A percentile compares a stretch with the other conserved stretches of the same genome.
Evolutionary conservation across 2,888 invertebrate genomes (phyloP).

Genomic region (Melanostoma mellinum): DNA sequence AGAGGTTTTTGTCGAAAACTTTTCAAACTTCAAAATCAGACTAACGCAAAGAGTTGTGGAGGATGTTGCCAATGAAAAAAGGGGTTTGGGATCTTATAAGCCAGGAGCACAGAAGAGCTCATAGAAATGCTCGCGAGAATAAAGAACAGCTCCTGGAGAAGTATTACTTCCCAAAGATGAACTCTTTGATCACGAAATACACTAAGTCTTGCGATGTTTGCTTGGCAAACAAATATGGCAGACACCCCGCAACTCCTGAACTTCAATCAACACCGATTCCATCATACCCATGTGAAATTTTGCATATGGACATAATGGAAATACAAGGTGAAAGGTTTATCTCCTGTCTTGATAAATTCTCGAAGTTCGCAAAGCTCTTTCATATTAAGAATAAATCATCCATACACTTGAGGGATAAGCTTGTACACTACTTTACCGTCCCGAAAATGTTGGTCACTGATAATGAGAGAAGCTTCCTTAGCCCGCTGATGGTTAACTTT

Average conservation of each 20-base stretch:
- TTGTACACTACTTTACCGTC: conserved; percentile 11
- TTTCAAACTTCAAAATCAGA: conserved; percentile 29
- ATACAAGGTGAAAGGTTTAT: conserved; percentile 18
- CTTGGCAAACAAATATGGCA: too few species aligned
- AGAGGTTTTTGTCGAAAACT: conserved; percentile 14
- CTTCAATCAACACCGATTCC: too few species aligned
- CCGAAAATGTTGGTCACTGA: conserved; percentile 26
- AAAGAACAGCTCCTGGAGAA: background rate
- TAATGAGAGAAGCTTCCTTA: conserved; percentile 25
- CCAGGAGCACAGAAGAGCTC: conserved; percentile 34
- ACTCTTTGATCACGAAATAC: too few species aligned
- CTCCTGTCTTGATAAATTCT: too few species aligned
- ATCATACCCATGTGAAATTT: conserved; percentile 1
- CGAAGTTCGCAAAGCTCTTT: background rate
- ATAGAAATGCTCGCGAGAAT: conserved; percentile 8
- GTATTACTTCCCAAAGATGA: too few species aligned
- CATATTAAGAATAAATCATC: conserved; percentile 27
- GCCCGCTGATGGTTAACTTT: conserved; percentile 18
- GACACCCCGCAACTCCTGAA: too few species aligned
- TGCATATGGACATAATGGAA: conserved; percentile 33
- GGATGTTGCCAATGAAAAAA: background rate
- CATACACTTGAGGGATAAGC: conserved; percentile 16
- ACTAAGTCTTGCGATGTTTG: too few species aligned
- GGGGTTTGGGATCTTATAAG: conserved; percentile 31
- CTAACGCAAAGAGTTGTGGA: conserved; percentile 4